Evolutionary conservation across 2,113 vertebrate species (phyloP), one percentile per base, ranked within the genome.

Genomic region (Rynchops niger): DNA sequence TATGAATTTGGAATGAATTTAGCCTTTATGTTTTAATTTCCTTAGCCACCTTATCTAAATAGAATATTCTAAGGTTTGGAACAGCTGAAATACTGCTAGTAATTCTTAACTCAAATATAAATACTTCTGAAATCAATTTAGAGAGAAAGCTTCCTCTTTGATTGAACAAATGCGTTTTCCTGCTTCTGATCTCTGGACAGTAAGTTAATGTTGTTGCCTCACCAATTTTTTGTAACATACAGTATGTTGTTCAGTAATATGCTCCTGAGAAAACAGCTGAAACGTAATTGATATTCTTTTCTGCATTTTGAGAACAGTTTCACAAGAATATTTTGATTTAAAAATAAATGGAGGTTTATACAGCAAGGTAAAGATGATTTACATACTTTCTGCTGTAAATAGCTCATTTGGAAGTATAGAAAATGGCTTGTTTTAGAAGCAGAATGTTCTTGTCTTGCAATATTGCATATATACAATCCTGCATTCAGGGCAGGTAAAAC

Each of bases 21-120:
- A 85, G 70, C 49, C 84, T 94, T 94, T 96, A 93, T 85, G 56
- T 84, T 96, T 91, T 96, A 91, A 93, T 94, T 95, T 95, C 52
- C 40, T 91, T 43, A 91, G 73, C 29, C 19, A 82, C 84, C 84
- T 94, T 95, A 86, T 93, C 83, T 97, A 94, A 92, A 95, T 56
- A 91, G 61, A 91, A 84, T 94, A 89, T 82, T 89, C 61, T 62
- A 79, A 94, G 69, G 26, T 79, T 82, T 90, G 73, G 58, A 96
- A 92, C 30, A 90, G 71, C 36, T 90, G 84, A 96, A 95, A 95
- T 83, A 87, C 19, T 27, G 56, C 49, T 79, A 79, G 83, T n/a
- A 86, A 77, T 91, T 45, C 40, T 88, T 93, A 93, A 93, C 36
- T 94, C 43, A 27, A 85, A 79, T 61, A 95, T 91, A 89, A 95